Conservation (phyloP, 1,140 invertebrate species). For the Dolichoris vasculosae region DNA sequence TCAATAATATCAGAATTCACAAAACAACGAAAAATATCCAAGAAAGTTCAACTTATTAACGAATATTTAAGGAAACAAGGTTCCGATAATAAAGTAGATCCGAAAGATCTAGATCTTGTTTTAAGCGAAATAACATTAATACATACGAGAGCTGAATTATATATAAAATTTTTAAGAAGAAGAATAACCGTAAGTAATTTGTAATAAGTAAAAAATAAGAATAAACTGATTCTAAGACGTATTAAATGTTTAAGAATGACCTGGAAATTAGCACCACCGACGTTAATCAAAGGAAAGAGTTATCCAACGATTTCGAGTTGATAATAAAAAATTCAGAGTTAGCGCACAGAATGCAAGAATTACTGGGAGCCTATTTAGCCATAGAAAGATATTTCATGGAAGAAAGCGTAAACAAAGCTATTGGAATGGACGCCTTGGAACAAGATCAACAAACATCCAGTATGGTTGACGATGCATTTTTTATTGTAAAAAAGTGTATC, state of each 20-base stretch:
- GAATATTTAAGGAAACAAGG: constrained; percentile 75
- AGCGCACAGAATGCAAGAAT: constrained; percentile 89
- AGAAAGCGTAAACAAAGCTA: constrained; percentile 95
- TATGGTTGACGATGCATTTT: constrained; percentile 98
- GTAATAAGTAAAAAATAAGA: constrained; percentile 6
- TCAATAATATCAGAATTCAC: constrained; percentile 86
- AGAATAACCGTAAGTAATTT: constrained; percentile 81
- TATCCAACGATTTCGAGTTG: constrained; percentile 79
- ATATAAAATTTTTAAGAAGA: constrained; percentile 90
- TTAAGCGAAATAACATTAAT: constrained; percentile 94
- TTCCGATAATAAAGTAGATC: constrained; percentile 82
- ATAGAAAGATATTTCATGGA: constrained; percentile 97
- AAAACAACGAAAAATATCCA: constrained; percentile 82
- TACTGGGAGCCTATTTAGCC: constrained; percentile 92
- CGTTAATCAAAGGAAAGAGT: constrained; percentile 75
- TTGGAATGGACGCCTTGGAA: constrained; percentile 88
- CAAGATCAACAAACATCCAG: constrained; percentile 87
- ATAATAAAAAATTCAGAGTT: constrained; percentile 86
- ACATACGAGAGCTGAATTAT: constrained; percentile 92
- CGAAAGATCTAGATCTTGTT: constrained; percentile 91
- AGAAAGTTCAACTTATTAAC: constrained; percentile 80
- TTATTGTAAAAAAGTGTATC: constrained; percentile 97
- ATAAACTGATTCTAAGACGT: background rate
- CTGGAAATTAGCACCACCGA: constrained; percentile 79
- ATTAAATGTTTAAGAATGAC: constrained; percentile 76